phyloP scores from a whole-genome alignment of 2,113 vertebrate species.

The pig (Sus scrofa) region DNA sequence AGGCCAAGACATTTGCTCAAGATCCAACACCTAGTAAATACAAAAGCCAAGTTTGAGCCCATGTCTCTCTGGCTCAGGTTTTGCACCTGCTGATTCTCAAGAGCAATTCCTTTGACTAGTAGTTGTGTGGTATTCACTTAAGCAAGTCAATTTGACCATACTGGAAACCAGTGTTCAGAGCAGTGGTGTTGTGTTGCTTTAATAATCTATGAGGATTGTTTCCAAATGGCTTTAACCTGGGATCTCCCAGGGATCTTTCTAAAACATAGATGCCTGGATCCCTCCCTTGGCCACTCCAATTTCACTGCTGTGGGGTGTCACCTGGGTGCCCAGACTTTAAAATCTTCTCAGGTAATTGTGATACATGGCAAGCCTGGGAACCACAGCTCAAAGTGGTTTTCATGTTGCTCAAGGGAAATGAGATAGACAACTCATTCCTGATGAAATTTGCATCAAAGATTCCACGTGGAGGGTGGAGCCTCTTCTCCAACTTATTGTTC shows the following conservation, averaged over 20 bases:
- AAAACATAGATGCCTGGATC: background rate
- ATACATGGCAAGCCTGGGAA: background rate
- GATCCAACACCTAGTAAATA: background rate
- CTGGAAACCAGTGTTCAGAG: background rate
- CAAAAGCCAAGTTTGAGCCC: background rate
- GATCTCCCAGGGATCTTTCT: background rate
- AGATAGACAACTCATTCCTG: constrained; percentile 10
- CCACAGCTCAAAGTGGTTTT: background rate
- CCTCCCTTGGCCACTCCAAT: background rate
- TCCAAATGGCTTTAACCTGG: background rate
- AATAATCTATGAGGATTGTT: background rate
- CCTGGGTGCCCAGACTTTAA: background rate
- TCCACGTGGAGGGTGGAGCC: background rate
- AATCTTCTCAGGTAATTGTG: background rate
- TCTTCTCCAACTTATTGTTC: background rate
- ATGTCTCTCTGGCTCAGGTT: background rate
- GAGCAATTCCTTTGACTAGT: background rate
- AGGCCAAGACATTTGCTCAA: background rate
- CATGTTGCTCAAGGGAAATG: background rate
- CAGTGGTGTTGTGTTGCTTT: background rate
- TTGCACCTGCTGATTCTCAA: background rate
- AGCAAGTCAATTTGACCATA: background rate
- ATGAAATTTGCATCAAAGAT: background rate
- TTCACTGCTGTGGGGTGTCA: background rate
- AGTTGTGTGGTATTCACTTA: background rate